Percentiles rank a stretch among this genome's conserved stretches.
These are phyloP conservation scores for Tadarida brasiliensis DNA, from an alignment of 2,797 vertebrate genomes.

Conservation along the genomic window DNA sequence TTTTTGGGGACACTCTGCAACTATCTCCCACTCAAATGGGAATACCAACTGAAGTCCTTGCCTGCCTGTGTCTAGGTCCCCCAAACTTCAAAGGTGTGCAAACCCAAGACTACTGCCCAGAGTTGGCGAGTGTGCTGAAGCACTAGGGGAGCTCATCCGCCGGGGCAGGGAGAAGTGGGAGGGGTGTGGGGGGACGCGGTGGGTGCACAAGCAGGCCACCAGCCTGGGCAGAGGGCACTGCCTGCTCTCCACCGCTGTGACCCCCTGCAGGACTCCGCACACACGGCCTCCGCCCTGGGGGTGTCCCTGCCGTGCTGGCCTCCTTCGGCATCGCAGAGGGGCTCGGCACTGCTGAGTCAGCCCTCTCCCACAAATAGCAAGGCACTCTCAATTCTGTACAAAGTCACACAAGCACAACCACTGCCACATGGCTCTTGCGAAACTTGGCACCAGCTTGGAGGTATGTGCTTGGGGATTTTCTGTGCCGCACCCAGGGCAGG, in stretches of 20 bases:
- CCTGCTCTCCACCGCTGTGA: not conserved
- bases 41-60: not conserved
- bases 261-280: not conserved
- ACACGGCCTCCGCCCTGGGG: not conserved
- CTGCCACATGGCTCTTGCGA: not conserved
- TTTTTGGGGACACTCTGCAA: not conserved
- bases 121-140: not conserved
- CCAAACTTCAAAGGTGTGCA: not conserved
- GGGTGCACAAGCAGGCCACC: no score
- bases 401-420: not conserved
- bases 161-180: no score
- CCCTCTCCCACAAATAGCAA: not conserved
- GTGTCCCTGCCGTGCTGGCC: not conserved
- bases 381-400: not conserved
- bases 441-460: not conserved
- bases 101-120: not conserved
- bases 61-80: not conserved
- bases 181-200: accelerated
- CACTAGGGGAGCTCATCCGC: not conserved
- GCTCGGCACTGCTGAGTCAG: constrained; percentile 60
- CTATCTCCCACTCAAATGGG: not conserved
- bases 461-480: not conserved
- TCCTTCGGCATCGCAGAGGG: not conserved
- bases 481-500: not conserved
- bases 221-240: not conserved